phyloP scores from a whole-genome alignment of 2,113 vertebrate species.

The Osmerus eperlanus region DNA sequence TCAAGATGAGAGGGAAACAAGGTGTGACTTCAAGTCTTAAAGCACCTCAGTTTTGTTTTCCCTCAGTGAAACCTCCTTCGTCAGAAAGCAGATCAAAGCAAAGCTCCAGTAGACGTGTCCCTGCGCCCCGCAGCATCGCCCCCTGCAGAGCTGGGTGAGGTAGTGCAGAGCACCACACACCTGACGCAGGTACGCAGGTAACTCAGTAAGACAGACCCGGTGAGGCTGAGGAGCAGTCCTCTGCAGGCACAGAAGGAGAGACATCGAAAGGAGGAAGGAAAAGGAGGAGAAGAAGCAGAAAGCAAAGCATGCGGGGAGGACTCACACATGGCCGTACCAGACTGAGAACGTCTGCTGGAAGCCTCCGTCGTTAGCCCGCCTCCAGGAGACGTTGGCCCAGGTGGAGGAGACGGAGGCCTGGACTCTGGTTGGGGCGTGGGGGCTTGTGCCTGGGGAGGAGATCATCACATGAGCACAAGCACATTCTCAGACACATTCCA shows the following conservation, averaged over 20 bases:
- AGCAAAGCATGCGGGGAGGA: constrained; percentile 99
- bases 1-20: too few relatives aligned
- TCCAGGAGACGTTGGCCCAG: constrained; percentile 96
- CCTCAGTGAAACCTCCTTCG: too few relatives aligned
- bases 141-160: too few relatives aligned
- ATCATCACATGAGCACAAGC: background rate
- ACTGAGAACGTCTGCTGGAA: constrained; percentile 99
- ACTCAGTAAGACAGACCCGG: too few relatives aligned
- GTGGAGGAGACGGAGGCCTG: constrained; percentile 86
- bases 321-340: constrained; percentile 99
- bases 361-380: constrained; percentile 93
- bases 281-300: constrained; percentile 80
- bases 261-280: constrained; percentile 28
- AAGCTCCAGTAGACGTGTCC: too few relatives aligned
- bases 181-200: too few relatives aligned
- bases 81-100: too few relatives aligned
- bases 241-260: constrained; percentile 44
- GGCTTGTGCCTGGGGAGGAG: constrained; percentile 87
- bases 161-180: too few relatives aligned
- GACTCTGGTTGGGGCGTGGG: constrained; percentile 86
- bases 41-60: too few relatives aligned
- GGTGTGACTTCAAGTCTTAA: too few relatives aligned
- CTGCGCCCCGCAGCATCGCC: too few relatives aligned
- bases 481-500: too few relatives aligned
- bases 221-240: background rate